Base-by-base conservation (phyloP, 2,797 vertebrate genomes). In the Silurus aristotelis region DNA sequence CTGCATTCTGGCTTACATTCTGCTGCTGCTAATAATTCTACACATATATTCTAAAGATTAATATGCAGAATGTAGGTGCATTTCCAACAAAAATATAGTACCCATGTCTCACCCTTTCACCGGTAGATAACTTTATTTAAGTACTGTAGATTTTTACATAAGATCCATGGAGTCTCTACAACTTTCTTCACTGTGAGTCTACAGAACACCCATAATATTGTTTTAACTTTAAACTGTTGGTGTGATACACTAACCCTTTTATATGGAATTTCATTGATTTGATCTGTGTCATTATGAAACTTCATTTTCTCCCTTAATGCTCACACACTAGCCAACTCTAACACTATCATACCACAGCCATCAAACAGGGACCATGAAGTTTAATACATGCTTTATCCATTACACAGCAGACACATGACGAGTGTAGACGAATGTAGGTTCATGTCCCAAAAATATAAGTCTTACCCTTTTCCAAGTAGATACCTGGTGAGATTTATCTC, bases 201-300 rank as follows among this genome's bases (percentile, higher is more conserved):
- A 52, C 48, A 52, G 48, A 52, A 52, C 48, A 52, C 48, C 48
- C 48, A 52, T 10, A 52, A 52, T 52, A 52, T 10, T 52, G 10
- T 52, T 52, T 52, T 52, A 52, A 52, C 48, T 52, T 52, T 52
- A 10, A 52, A 52, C 10, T 52, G 48, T 52, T 52, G 1, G 48
- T 52, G 12, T 73, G 84, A 52, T 80, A 58, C 61, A 15, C 52
- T 25, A 48, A 52, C 43, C 72, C 91, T 91, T 85, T 87, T 90
- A 89, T 66, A 27, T 27, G 78, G 58, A 52, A 88, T 91, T 91
- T 90, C 80, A 82, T 73, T 64, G 55, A 89, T 91, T 89, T 89
- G 87, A 91, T 83, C 76, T 64, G 27, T 61, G 75, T 83, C 88
- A 90, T 91, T 87, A 84, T 67, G 82, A 88, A 89, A 82, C 83